Conservation (phyloP, 2,797 vertebrate genomes). For the Fratercula arctica region DNA sequence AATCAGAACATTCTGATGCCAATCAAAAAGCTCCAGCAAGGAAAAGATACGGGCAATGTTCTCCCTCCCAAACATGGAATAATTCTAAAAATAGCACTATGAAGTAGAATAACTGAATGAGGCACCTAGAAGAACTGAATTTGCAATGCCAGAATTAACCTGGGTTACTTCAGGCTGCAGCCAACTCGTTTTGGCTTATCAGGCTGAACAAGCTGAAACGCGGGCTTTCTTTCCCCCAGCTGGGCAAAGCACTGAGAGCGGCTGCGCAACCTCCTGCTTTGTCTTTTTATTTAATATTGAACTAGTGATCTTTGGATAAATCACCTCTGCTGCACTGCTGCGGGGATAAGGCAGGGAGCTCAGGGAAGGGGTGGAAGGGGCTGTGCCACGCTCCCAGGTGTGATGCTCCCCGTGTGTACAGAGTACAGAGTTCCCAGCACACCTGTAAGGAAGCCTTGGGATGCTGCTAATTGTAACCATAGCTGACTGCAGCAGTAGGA, state of each 20-base stretch:
- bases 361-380: background rate
- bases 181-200: background rate
- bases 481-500: background rate
- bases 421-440: background rate
- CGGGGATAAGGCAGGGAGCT: background rate
- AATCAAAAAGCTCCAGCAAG: background rate
- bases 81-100: background rate
- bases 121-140: background rate
- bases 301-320: background rate
- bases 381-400: background rate
- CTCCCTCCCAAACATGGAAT: background rate
- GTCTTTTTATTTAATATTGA: background rate
- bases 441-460: background rate
- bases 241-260: background rate
- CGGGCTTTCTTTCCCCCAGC: background rate
- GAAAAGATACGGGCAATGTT: background rate
- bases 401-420: accelerated
- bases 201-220: background rate
- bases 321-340: background rate
- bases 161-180: background rate
- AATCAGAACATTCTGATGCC: background rate
- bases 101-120: background rate
- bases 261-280: background rate
- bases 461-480: background rate
- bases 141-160: background rate